A percentile compares a stretch with the other conserved stretches of the same genome.
Conservation (phyloP, 2,113 vertebrate genomes). For the Salvator merianae region DNA sequence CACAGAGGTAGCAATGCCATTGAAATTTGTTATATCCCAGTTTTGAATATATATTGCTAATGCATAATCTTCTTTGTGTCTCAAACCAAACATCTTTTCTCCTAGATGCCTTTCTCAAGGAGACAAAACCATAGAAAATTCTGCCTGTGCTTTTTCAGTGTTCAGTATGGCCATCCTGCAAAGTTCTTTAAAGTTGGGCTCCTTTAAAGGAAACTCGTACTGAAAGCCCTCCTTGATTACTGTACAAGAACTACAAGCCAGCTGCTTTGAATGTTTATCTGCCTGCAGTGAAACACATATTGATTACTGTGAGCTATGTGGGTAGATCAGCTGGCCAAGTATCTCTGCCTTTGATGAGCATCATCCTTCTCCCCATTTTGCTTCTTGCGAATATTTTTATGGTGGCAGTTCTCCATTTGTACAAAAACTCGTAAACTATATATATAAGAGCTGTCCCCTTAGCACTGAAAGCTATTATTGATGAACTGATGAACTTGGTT, state of each 20-base stretch:
- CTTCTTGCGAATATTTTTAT: neutral
- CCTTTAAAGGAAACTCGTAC: neutral
- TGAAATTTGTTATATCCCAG: neutral
- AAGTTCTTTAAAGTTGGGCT: neutral
- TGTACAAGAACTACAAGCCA: neutral
- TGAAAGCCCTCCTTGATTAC: neutral
- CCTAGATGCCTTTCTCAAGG: neutral
- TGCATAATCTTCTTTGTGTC: neutral
- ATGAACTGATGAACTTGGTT: too few relatives aligned
- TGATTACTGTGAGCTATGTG: neutral
- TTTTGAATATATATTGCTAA: neutral
- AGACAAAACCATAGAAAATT: neutral
- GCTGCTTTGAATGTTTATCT: neutral
- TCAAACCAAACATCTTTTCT: neutral
- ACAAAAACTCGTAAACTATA: neutral
- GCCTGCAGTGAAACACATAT: neutral
- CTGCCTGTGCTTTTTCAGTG: neutral
- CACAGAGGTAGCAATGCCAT: neutral
- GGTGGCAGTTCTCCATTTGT: neutral
- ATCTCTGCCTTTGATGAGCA: neutral
- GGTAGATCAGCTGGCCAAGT: neutral
- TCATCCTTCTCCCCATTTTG: neutral
- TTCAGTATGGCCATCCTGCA: neutral
- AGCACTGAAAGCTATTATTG: neutral
- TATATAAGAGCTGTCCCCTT: neutral